phyloP scores from a whole-genome alignment of 2,113 vertebrate species.

The Mormoops blainvillei region DNA sequence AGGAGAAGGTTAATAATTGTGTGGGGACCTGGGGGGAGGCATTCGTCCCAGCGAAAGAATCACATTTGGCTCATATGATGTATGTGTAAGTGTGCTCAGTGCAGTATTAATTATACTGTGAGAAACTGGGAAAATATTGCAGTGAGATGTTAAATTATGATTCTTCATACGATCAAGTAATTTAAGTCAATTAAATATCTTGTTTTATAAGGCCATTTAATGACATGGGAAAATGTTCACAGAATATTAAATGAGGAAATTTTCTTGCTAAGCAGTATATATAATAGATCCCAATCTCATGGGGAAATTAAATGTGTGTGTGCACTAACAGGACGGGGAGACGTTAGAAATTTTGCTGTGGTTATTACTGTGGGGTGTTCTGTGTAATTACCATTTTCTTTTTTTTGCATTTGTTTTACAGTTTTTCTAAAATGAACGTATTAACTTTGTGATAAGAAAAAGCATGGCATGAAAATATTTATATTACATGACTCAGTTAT shows the following conservation, averaged over 20 bases:
- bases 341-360: neutral
- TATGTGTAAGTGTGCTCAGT: neutral
- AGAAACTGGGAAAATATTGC: constrained; percentile 16
- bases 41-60: neutral
- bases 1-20: neutral
- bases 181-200: constrained; percentile 50
- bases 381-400: neutral
- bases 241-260: constrained; percentile 32
- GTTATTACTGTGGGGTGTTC: neutral
- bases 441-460: neutral
- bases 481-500: neutral
- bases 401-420: neutral
- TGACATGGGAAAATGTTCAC: constrained; percentile 12
- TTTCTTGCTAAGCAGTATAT: neutral
- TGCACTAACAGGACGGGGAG: neutral
- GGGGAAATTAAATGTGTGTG: neutral
- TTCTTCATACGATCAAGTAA: constrained; percentile 15
- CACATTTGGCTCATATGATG: neutral
- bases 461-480: neutral
- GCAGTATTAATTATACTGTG: neutral
- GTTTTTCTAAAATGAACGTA: neutral
- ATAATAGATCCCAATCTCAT: neutral
- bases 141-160: neutral
- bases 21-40: neutral
- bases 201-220: constrained; percentile 32